A percentile compares a stretch with the other conserved stretches of the same genome.
Evolutionary conservation across 2,797 vertebrate species (phyloP).

Genomic region (Halcyon smyrnensis): DNA sequence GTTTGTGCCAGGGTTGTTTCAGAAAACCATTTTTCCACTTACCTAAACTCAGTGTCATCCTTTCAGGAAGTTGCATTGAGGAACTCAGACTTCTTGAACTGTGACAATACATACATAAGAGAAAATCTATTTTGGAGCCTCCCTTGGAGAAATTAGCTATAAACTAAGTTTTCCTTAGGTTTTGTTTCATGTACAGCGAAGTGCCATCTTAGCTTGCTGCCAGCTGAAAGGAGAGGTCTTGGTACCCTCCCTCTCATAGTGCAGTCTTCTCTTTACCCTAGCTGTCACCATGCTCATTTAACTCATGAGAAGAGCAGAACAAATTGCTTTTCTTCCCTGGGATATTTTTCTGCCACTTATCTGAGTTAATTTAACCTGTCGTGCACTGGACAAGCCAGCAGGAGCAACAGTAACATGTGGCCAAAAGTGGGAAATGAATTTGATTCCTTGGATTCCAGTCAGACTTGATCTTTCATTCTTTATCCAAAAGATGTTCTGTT

Average conservation of each 20-base stretch:
- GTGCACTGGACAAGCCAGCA: neutral
- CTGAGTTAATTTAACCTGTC: neutral
- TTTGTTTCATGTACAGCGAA: neutral
- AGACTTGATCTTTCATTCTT: neutral
- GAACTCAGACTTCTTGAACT: neutral
- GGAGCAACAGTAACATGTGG: rapidly evolving
- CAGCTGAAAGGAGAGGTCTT: neutral
- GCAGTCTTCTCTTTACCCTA: neutral
- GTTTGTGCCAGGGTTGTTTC: neutral
- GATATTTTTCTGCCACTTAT: neutral
- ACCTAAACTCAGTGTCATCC: neutral
- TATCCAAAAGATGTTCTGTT: neutral
- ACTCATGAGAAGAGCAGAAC: neutral
- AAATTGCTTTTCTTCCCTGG: neutral
- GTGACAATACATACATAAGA: neutral
- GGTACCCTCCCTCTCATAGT: neutral
- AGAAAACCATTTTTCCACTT: neutral
- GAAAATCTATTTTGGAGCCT: neutral
- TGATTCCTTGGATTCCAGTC: neutral
- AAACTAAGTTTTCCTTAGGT: neutral
- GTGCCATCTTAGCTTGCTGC: neutral
- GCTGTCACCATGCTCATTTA: neutral
- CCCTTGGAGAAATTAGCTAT: neutral
- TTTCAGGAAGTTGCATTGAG: neutral
- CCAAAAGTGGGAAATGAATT: neutral